phyloP scores from a whole-genome alignment of 2,888 invertebrate species.

The Brenthis hecate region DNA sequence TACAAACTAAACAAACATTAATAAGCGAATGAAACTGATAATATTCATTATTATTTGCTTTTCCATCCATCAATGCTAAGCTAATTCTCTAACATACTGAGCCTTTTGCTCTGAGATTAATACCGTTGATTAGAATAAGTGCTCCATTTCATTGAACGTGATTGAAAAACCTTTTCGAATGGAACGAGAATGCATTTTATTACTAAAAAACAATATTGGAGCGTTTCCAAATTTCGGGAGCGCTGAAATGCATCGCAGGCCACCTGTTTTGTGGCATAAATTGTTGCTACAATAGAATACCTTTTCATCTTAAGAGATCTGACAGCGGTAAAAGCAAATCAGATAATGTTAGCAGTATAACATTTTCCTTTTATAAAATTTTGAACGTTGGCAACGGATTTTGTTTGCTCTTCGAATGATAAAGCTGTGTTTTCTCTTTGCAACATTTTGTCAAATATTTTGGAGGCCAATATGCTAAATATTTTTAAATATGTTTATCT shows the following conservation, averaged over 20 bases:
- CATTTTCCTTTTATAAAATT: slow-evolving; percentile 14
- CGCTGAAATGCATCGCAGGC: slow-evolving; percentile 25
- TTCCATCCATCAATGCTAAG: too few species aligned
- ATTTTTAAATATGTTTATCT: too few species aligned
- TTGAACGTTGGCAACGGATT: neutral
- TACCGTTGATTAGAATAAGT: slow-evolving; percentile 16
- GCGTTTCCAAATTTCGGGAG: slow-evolving; percentile 26
- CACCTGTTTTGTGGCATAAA: slow-evolving; percentile 34
- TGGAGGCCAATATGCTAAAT: too few species aligned
- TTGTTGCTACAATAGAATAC: slow-evolving; percentile 27
- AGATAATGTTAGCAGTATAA: slow-evolving; percentile 19
- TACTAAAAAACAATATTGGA: slow-evolving; percentile 33
- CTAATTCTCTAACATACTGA: neutral
- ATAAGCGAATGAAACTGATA: too few species aligned
- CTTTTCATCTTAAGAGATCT: slow-evolving; percentile 26
- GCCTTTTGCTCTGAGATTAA: neutral
- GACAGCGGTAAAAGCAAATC: slow-evolving; percentile 26
- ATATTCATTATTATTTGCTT: too few species aligned
- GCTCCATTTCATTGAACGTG: slow-evolving; percentile 13
- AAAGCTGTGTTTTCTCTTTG: neutral
- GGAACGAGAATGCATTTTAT: slow-evolving; percentile 22
- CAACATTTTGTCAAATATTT: neutral
- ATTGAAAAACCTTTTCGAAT: slow-evolving; percentile 27
- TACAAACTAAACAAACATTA: too few species aligned
- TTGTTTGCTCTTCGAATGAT: slow-evolving; percentile 7